Evolutionary conservation across 2,113 vertebrate species (phyloP), one percentile per base, ranked within the genome.

Genomic region (Hoplias malabaricus): DNA sequence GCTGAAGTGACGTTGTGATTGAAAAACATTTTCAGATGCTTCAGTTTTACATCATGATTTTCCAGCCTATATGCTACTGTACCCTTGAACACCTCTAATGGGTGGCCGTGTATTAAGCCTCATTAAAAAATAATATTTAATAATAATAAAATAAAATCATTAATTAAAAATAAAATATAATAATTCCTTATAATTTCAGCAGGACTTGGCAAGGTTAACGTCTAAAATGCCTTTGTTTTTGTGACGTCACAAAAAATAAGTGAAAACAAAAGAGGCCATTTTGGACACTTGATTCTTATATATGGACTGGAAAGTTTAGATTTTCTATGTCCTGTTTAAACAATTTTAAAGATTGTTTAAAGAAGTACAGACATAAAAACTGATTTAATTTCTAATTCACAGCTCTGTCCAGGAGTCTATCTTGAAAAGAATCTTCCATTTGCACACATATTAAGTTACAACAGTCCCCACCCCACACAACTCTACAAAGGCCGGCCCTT

Each of bases 401-500:
- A 40, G 40, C 43, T 54, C 27, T 29, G 62, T 48, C 3, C 27
- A 56, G 46, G 42, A 69, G 38, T 7, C 65, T 46, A 65, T 43
- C 66, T 23, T 25, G 8, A 61, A 62, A 34, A 57, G 33, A 23
- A 14, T 48, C 63, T 62, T 14, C 29, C 56, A 9, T 66, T 19
- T 56, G 34, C 38, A 75, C 69, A n/a, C 16, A 29, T 31, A 31
- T 27, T 29, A 42, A 29, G 2, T 13, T n/a, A 23, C 43, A 14
- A 12, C 36, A 43, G 25, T 46, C 19, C 2, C 8, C 12, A n/a
- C n/a, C 27, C 31, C 4, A 56, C 25, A 61, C 31, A 42, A 38
- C 56, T 72, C 40, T 53, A 12, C 63, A 78, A 81, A 31, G 84
- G 77, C 73, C 57, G 4, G 34, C 65, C 23, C 54, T 54, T 46